Evolutionary conservation across 1,140 invertebrate species (phyloP).

Genomic region (Macrobrachium rosenbergii): DNA sequence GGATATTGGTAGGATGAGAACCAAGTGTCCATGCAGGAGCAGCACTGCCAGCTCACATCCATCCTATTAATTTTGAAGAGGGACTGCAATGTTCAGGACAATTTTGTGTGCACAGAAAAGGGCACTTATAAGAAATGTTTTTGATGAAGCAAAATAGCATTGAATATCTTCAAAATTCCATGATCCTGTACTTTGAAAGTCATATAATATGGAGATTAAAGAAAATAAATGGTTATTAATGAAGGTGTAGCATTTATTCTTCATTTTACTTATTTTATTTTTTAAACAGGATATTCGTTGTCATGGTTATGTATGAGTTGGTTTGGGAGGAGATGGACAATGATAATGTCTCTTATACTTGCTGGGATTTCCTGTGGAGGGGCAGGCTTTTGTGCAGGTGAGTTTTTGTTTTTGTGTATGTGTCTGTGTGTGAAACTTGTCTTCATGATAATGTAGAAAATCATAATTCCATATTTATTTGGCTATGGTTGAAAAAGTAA

Average conservation of each 20-base stretch:
- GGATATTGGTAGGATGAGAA: no score
- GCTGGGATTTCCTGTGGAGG: conserved; percentile 47
- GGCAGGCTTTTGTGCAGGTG: conserved; percentile 45
- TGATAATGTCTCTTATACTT: conserved; percentile 47
- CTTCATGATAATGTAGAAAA: background rate
- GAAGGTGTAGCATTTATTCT: background rate
- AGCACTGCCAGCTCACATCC: no score
- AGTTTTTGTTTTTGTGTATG: background rate
- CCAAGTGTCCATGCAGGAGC: no score
- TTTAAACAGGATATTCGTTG: conserved; percentile 45
- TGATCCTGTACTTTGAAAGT: background rate
- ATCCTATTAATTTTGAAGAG: no score
- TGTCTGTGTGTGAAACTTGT: no score
- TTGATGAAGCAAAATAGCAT: no score
- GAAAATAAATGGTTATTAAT: no score
- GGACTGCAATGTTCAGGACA: no score
- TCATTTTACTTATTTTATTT: background rate
- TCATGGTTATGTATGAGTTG: conserved; percentile 59
- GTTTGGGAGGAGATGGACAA: conserved; percentile 52
- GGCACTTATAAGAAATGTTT: no score
- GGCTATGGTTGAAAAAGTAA: no score
- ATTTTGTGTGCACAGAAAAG: no score
- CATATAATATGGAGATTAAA: background rate
- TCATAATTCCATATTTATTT: background rate
- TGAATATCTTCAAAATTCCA: no score